Evolutionary conservation across 2,888 invertebrate species (phyloP).

Genomic region (Cyclophora punctaria): DNA sequence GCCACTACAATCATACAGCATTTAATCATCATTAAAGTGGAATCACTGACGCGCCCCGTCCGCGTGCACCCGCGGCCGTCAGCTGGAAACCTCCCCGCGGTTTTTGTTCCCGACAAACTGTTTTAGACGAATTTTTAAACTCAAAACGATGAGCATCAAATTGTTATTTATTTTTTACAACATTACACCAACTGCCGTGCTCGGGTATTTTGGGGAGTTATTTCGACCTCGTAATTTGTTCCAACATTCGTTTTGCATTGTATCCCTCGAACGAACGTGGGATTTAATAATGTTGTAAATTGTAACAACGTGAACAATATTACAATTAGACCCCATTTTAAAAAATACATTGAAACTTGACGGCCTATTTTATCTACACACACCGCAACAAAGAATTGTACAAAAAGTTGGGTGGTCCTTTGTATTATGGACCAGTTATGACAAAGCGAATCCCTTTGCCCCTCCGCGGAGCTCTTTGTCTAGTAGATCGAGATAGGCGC

Average conservation of each 20-base stretch:
- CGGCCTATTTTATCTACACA: conserved; percentile 53
- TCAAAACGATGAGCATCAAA: conserved; percentile 17
- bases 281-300: neutral
- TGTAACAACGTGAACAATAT: neutral
- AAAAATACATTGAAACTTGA: conserved; percentile 42
- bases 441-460: conserved; percentile 65
- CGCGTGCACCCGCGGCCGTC: conserved; percentile 41
- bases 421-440: conserved; percentile 65
- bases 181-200: neutral
- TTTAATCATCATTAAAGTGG: conserved; percentile 72
- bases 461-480: conserved; percentile 57
- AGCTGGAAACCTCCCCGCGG: conserved; percentile 50
- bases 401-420: conserved; percentile 59
- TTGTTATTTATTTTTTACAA: conserved; percentile 4
- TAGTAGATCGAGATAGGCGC: conserved; percentile 71
- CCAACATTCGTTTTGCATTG: neutral
- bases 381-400: conserved; percentile 47
- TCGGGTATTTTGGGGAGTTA: too few relatives aligned
- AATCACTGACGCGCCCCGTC: conserved; percentile 42
- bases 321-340: conserved; percentile 21
- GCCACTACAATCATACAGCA: conserved; percentile 63
- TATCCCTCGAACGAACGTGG: conserved; percentile 4
- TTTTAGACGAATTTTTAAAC: conserved; percentile 41
- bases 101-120: conserved; percentile 39
- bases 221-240: too few relatives aligned